Evolutionary conservation across 2,797 vertebrate species (phyloP).

Genomic region (Pachyuromys duprasi): DNA sequence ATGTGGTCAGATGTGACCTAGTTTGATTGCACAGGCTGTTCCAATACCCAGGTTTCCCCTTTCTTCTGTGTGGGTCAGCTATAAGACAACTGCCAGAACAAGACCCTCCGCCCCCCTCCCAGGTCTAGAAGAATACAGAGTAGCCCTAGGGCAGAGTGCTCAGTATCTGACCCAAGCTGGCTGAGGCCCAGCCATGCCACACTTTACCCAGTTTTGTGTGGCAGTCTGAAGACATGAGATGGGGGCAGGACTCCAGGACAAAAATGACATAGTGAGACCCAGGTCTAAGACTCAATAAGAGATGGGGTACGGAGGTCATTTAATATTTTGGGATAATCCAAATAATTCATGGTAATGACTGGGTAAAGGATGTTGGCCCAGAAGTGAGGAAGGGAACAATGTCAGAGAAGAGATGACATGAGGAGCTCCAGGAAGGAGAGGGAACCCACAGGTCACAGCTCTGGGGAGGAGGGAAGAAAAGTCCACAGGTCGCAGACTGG

Average conservation of each 20-base stretch:
- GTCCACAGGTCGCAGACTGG: background rate
- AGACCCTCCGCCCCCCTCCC: background rate
- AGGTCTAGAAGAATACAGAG: background rate
- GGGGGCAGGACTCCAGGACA: background rate
- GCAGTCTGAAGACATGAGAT: background rate
- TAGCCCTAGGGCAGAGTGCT: background rate
- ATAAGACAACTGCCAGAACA: background rate
- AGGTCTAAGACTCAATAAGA: background rate
- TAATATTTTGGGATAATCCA: background rate
- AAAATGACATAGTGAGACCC: background rate
- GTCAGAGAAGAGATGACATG: background rate
- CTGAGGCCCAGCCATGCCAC: background rate
- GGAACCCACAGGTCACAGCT: background rate
- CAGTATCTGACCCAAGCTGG: background rate
- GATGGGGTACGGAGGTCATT: fast-evolving
- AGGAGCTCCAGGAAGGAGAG: background rate
- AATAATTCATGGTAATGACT: background rate
- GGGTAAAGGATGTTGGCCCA: background rate
- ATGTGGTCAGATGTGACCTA: background rate
- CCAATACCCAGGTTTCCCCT: background rate
- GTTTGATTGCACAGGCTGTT: background rate
- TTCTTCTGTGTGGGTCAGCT: background rate
- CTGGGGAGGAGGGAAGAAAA: background rate
- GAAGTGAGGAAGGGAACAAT: background rate
- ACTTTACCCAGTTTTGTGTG: slow-evolving; percentile 20